Percentiles rank a stretch among this genome's conserved stretches.
These are phyloP conservation scores for Rhabdomys pumilio DNA, from an alignment of 2,797 vertebrate species.

Conservation along the genomic window DNA sequence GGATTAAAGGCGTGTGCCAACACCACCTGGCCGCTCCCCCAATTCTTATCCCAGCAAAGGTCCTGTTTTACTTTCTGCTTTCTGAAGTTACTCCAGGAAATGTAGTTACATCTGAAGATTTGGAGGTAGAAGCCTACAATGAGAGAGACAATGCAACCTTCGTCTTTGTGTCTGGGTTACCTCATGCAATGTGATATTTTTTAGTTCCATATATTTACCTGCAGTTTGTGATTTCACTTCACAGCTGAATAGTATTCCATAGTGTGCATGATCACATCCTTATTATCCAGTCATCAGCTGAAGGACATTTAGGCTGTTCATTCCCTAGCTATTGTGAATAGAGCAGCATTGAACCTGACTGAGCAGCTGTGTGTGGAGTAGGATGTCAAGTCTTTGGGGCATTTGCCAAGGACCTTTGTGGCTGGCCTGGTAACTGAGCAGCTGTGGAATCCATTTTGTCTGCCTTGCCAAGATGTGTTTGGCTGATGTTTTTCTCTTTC, in stretches of 20 bases:
- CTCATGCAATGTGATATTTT: too few species aligned
- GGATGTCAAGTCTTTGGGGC: neutral
- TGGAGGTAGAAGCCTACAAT: neutral
- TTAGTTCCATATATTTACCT: neutral
- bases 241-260: neutral
- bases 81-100: neutral
- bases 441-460: neutral
- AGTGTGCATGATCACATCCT: neutral
- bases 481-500: neutral
- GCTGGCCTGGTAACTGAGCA: neutral
- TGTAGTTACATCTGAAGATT: neutral
- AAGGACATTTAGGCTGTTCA: neutral
- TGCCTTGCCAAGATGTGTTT: neutral
- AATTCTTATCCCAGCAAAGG: neutral
- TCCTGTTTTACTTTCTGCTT: neutral
- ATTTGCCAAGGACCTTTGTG: neutral
- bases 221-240: neutral
- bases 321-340: neutral
- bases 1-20: too few species aligned
- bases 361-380: neutral
- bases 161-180: too few species aligned
- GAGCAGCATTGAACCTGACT: neutral
- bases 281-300: neutral
- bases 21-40: neutral
- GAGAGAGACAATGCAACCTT: neutral